phyloP scores from a whole-genome alignment of 2,113 vertebrate species.

The Leuciscus idus region DNA sequence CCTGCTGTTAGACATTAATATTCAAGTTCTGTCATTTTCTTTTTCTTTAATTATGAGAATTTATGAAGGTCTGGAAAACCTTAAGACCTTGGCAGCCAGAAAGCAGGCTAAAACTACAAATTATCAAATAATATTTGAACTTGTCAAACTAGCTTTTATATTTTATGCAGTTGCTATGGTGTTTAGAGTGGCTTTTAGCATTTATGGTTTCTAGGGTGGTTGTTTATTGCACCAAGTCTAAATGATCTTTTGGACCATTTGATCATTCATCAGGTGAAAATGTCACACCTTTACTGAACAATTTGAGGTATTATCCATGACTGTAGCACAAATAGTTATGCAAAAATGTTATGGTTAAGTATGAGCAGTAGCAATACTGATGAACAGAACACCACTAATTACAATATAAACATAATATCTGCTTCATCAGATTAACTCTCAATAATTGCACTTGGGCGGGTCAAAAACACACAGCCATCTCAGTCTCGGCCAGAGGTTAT shows the following conservation, averaged over 20 bases:
- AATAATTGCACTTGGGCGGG: background rate
- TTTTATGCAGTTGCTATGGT: too few species aligned
- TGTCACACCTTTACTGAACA: background rate
- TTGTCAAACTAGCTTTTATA: background rate
- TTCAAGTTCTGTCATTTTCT: background rate
- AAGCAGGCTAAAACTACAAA: background rate
- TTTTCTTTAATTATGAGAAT: background rate
- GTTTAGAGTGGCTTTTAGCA: too few species aligned
- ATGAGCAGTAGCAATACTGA: background rate
- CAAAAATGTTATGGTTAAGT: background rate
- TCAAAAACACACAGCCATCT: background rate
- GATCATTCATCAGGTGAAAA: background rate
- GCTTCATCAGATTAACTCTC: background rate
- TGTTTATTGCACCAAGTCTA: background rate
- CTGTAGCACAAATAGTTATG: background rate
- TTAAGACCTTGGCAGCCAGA: background rate
- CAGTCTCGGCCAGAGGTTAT: background rate
- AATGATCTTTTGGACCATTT: background rate
- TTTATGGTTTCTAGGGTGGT: too few species aligned
- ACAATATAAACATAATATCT: background rate
- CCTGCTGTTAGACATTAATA: conserved; percentile 24
- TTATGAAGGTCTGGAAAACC: background rate
- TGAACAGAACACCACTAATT: background rate
- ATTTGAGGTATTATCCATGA: background rate
- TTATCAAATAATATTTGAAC: background rate